A percentile compares a stretch with the other conserved stretches of the same genome.
Evolutionary conservation across 2,797 vertebrate species (phyloP).

Genomic region (Semaprochilodus insignis): DNA sequence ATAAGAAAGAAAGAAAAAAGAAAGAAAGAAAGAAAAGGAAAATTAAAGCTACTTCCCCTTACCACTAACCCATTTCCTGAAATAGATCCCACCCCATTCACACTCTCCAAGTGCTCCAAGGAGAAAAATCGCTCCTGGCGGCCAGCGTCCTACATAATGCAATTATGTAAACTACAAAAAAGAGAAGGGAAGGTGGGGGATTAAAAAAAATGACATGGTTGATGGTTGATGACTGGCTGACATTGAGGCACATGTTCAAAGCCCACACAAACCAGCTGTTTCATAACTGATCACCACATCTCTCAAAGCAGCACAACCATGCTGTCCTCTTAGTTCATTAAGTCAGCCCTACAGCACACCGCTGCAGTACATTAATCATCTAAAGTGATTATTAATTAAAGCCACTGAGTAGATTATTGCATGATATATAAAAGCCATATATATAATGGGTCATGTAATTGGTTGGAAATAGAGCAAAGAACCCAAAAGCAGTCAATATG

Average conservation of each 20-base stretch:
- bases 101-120: conserved; percentile 78
- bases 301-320: not conserved
- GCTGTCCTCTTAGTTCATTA: not conserved
- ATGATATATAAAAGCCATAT: not conserved
- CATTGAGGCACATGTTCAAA: conserved; percentile 10
- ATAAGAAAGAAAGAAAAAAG: conserved; percentile 62
- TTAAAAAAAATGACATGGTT: conserved; percentile 59
- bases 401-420: not conserved
- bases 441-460: conserved; percentile 19
- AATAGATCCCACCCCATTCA: conserved; percentile 81
- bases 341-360: not conserved
- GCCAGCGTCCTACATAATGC: conserved; percentile 81
- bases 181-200: conserved; percentile 48
- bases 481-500: not conserved
- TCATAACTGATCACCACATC: not conserved
- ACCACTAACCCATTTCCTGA: conserved; percentile 83
- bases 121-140: conserved; percentile 77
- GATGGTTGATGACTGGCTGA: conserved; percentile 60
- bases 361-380: not conserved
- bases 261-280: conserved; percentile 40
- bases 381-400: conserved; percentile 6
- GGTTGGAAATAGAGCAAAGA: conserved; percentile 26
- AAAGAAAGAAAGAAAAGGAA: conserved; percentile 52
- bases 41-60: conserved; percentile 69
- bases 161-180: conserved; percentile 79